Conservation (phyloP, 2,113 vertebrate genomes). For the Nerophis lumbriciformis region DNA sequence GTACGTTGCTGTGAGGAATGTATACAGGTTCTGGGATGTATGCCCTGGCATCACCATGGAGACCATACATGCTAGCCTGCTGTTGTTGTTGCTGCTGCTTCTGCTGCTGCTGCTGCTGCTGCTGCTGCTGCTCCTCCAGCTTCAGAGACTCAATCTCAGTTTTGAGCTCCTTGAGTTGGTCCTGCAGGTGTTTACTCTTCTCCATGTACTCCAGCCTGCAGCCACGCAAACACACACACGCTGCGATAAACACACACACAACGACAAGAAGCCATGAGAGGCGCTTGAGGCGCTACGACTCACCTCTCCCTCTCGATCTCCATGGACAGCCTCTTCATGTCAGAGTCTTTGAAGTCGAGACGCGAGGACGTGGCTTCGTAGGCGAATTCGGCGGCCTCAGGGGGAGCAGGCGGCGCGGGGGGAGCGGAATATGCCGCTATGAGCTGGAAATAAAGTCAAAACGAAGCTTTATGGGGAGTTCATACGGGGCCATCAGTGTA, state of each 20-base stretch:
- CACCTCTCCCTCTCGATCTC: slow-evolving; percentile 90
- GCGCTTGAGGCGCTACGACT: not conserved
- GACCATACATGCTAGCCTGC: slow-evolving; percentile 68
- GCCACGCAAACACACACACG: not conserved
- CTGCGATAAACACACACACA: not conserved
- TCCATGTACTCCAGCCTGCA: slow-evolving; percentile 86
- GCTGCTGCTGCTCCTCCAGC: slow-evolving; percentile 83
- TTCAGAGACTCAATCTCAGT: slow-evolving; percentile 86
- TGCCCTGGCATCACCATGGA: slow-evolving; percentile 51
- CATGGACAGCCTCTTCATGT: slow-evolving; percentile 89
- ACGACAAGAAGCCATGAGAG: not conserved
- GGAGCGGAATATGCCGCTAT: slow-evolving; percentile 72
- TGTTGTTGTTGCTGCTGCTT: slow-evolving; percentile 63
- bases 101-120: not conserved
- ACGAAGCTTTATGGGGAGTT: too few relatives aligned
- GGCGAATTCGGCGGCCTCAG: slow-evolving; percentile 65
- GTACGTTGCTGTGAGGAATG: slow-evolving; percentile 71
- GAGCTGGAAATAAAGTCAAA: slow-evolving; percentile 44
- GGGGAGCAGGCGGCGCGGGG: slow-evolving; percentile 44
- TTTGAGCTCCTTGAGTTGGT: slow-evolving; percentile 87
- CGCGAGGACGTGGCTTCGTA: slow-evolving; percentile 70
- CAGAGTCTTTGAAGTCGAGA: slow-evolving; percentile 83
- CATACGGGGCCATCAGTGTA: not conserved
- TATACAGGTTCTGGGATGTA: slow-evolving; percentile 71
- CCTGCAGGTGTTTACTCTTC: slow-evolving; percentile 87